These are phyloP conservation scores for Penaeus monodon DNA, from an alignment of 2,888 invertebrate species.

Conservation along the genomic window DNA sequence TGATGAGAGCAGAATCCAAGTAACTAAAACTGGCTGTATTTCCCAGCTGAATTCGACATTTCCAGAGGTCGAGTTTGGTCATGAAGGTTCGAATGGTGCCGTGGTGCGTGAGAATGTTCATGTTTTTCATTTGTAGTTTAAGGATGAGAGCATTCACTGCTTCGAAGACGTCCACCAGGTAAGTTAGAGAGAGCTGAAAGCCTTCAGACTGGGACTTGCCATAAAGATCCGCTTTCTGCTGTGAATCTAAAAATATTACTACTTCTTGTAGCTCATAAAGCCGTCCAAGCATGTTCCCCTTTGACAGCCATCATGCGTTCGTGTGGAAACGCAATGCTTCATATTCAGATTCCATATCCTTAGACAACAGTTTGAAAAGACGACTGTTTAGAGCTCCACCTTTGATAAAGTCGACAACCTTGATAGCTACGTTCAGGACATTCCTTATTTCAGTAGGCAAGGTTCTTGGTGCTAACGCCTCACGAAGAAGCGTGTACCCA, in stretches of 20 bases:
- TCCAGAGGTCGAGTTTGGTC: conserved; percentile 39
- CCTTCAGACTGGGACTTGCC: too few relatives aligned
- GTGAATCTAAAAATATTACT: too few relatives aligned
- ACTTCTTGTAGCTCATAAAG: conserved; percentile 15
- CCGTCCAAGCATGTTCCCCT: conserved; percentile 26
- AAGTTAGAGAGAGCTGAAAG: too few relatives aligned
- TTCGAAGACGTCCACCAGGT: too few relatives aligned
- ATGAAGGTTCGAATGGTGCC: conserved; percentile 34
- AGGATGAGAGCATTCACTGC: conserved; percentile 3
- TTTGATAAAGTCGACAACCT: neutral
- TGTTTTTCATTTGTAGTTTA: conserved; percentile 31
- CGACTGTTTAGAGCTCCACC: too few relatives aligned
- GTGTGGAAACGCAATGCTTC: conserved; percentile 24
- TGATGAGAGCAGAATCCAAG: conserved; percentile 29
- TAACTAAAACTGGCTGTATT: conserved; percentile 29
- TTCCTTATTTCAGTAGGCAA: neutral
- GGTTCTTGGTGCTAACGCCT: neutral
- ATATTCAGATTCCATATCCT: conserved; percentile 33
- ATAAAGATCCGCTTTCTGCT: too few relatives aligned
- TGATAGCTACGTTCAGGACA: conserved; percentile 1
- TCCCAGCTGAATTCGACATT: conserved; percentile 25
- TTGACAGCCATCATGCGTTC: conserved; percentile 16
- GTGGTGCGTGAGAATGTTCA: conserved; percentile 31
- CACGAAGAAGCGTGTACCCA: too few relatives aligned
- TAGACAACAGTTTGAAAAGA: conserved; percentile 17